phyloP scores from a whole-genome alignment of 2,888 invertebrate genomes.

The Unio delphinus region DNA sequence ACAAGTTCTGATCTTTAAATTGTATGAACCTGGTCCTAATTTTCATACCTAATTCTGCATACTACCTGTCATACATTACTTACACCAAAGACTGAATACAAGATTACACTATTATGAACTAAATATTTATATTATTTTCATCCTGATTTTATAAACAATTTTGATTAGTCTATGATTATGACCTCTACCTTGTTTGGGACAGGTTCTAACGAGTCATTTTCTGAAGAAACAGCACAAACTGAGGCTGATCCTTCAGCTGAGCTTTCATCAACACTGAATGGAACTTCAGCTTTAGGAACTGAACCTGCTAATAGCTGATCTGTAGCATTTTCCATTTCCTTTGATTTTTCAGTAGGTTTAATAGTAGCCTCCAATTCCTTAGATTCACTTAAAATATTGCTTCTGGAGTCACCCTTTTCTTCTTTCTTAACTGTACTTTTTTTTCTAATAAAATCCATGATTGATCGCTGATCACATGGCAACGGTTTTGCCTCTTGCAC shows the following conservation, averaged over 20 bases:
- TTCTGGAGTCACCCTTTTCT: background rate
- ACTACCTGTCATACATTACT: no score
- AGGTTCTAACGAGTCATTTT: background rate
- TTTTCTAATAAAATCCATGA: slow-evolving; percentile 25
- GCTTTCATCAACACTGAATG: no score
- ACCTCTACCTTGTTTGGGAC: slow-evolving; percentile 5
- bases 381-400: background rate
- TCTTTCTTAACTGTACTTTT: background rate
- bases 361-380: background rate
- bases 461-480: slow-evolving; percentile 26
- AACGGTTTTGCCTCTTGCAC: slow-evolving; percentile 1
- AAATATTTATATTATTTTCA: no score
- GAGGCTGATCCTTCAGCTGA: no score
- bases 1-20: no score
- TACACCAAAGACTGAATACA: no score
- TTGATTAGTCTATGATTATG: slow-evolving; percentile 1
- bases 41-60: no score
- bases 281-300: no score
- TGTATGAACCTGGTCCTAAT: no score
- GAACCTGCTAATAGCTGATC: no score
- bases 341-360: background rate
- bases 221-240: no score
- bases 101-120: no score
- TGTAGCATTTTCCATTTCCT: background rate
- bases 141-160: background rate